Evolutionary conservation across 2,888 invertebrate species (phyloP).

Genomic region (Drosophila siamana): DNA sequence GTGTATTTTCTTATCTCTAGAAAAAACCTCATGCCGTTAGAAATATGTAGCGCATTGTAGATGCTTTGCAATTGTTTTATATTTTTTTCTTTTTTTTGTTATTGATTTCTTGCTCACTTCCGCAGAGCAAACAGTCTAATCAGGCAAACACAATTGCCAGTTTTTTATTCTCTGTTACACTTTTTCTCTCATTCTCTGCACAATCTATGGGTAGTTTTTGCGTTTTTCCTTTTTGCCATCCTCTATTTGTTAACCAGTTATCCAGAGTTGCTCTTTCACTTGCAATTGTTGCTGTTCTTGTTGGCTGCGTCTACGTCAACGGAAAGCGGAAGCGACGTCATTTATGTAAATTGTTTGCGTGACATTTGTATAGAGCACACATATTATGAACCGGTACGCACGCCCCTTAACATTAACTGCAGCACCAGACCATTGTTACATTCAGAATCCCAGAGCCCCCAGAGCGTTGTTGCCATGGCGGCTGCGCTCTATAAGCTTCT

Average conservation of each 20-base stretch:
- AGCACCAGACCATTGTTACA: conserved; percentile 39
- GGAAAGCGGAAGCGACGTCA: conserved; percentile 74
- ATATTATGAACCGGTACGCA: conserved; percentile 67
- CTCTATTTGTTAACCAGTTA: conserved; percentile 49
- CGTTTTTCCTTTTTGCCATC: conserved; percentile 25
- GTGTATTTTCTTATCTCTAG: conserved; percentile 41
- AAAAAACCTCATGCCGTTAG: conserved; percentile 47
- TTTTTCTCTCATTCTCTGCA: conserved; percentile 55
- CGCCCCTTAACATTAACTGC: conserved; percentile 53
- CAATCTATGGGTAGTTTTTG: conserved; percentile 18
- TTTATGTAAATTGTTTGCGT: conserved; percentile 83
- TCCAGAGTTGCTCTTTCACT: conserved; percentile 44
- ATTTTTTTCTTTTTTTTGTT: conserved; percentile 20
- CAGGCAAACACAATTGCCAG: conserved; percentile 50
- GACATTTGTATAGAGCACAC: conserved; percentile 70
- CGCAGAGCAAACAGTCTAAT: conserved; percentile 56
- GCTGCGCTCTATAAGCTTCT: conserved; percentile 56
- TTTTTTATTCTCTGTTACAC: conserved; percentile 50
- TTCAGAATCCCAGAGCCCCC: conserved; percentile 4
- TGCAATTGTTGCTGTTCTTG: conserved; percentile 56
- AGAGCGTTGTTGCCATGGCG: conserved; percentile 29
- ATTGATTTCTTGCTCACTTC: conserved; percentile 69
- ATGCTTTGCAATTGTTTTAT: conserved; percentile 32
- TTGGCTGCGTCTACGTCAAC: conserved; percentile 44
- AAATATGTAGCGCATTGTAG: conserved; percentile 5